Percentiles rank a stretch among this genome's conserved stretches.
Conservation (phyloP, 1,140 invertebrate species). For the Lycorma delicatula region DNA sequence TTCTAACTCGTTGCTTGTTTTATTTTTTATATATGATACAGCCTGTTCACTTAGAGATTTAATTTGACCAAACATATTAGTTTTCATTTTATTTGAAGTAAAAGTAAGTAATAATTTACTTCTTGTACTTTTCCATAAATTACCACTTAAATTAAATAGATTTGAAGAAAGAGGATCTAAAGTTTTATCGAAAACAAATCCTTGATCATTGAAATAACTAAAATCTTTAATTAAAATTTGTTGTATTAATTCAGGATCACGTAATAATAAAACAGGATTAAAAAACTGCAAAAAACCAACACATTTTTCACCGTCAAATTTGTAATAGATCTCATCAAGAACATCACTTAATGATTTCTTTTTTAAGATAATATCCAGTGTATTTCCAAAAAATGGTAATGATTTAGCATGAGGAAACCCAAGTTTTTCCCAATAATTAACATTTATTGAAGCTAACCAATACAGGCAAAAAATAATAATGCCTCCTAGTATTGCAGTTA, state of each 20-base stretch:
- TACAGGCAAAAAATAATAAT: too few species aligned
- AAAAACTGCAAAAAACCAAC: conserved; percentile 37
- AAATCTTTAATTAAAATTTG: conserved; percentile 52
- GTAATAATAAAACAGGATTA: conserved; percentile 41
- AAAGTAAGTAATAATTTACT: conserved; percentile 49
- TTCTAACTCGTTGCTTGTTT: neutral
- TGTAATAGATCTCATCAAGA: conserved; percentile 17
- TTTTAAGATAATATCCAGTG: conserved; percentile 35
- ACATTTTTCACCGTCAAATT: conserved; percentile 13
- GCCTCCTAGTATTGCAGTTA: too few species aligned
- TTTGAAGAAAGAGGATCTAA: conserved; percentile 37
- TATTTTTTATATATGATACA: conserved; percentile 29
- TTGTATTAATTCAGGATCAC: conserved; percentile 50
- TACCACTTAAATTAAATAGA: conserved; percentile 37
- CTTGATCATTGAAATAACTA: conserved; percentile 42
- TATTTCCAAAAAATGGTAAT: conserved; percentile 41
- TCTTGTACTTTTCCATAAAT: conserved; percentile 46
- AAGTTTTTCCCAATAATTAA: conserved; percentile 34
- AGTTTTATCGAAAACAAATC: conserved; percentile 38
- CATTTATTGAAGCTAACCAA: too few species aligned
- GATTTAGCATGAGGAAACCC: conserved; percentile 35
- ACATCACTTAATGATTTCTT: conserved; percentile 24
- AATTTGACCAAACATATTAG: conserved; percentile 45
- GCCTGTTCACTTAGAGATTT: conserved; percentile 37
- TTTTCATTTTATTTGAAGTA: conserved; percentile 47